These are phyloP conservation scores for Pseudopodoces humilis DNA, from an alignment of 2,113 vertebrate species.

Conservation along the genomic window DNA sequence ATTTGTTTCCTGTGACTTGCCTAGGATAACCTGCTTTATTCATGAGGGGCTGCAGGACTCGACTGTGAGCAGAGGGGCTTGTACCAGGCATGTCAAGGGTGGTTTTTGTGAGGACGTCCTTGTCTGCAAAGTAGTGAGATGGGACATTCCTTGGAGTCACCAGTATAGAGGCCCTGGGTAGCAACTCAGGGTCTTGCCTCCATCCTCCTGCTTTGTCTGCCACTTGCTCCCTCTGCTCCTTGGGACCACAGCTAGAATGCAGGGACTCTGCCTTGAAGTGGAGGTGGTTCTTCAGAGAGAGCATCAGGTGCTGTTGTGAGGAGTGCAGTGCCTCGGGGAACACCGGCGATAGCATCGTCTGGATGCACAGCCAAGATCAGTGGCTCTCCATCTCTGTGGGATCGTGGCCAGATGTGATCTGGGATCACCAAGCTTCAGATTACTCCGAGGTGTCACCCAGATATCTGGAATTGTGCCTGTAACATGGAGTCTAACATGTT, in stretches of 20 bases:
- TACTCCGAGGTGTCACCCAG: neutral
- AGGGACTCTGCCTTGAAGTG: neutral
- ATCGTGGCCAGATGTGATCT: neutral
- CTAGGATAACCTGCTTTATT: neutral
- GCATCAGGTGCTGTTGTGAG: neutral
- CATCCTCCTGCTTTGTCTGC: neutral
- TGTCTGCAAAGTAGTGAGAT: neutral
- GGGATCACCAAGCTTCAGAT: neutral
- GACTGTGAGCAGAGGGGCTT: neutral
- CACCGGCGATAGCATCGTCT: rapidly evolving
- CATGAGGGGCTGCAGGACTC: neutral
- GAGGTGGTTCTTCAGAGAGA: neutral
- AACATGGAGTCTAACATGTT: neutral
- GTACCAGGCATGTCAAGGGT: neutral
- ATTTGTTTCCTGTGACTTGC: neutral
- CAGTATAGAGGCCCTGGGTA: neutral
- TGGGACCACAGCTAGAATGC: neutral
- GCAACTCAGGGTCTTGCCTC: neutral
- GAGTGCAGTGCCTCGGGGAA: rapidly evolving
- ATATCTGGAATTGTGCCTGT: neutral
- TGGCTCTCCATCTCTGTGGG: neutral
- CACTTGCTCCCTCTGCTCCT: neutral
- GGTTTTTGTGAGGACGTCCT: neutral
- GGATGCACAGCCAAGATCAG: neutral
- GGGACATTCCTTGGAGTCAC: neutral